These are phyloP conservation scores for Eristalis intricaria DNA, from an alignment of 2,888 invertebrate genomes.

Conservation along the genomic window DNA sequence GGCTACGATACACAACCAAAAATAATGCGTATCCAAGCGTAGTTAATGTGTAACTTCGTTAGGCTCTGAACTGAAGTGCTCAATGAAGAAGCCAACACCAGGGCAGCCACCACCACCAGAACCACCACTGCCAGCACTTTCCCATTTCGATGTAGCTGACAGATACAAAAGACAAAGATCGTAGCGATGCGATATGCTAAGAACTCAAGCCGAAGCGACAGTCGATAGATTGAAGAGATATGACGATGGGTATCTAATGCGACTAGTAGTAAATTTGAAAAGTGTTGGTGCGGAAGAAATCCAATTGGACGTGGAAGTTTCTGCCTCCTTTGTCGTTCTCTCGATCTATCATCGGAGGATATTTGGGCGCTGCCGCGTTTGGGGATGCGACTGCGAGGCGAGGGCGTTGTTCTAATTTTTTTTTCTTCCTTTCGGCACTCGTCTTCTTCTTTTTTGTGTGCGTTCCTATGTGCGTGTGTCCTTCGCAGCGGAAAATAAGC, in stretches of 20 bases:
- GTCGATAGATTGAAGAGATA: slow-evolving; percentile 74
- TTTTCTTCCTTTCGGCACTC: not conserved
- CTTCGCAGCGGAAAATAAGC: not conserved
- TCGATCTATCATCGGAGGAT: not conserved
- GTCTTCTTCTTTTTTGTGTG: not conserved
- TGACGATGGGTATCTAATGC: slow-evolving; percentile 73
- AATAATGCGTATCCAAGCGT: slow-evolving; percentile 72
- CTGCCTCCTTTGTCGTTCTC: not conserved
- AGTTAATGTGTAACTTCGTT: slow-evolving; percentile 72
- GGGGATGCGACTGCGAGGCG: not conserved
- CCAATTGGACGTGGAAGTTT: slow-evolving; percentile 78
- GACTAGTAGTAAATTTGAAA: slow-evolving; percentile 78
- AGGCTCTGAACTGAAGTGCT: slow-evolving; percentile 49
- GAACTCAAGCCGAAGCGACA: slow-evolving; percentile 69
- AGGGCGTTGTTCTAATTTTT: not conserved
- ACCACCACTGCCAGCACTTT: not conserved
- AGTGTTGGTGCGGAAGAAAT: slow-evolving; percentile 81
- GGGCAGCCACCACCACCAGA: slow-evolving; percentile 10
- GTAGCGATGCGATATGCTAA: slow-evolving; percentile 69
- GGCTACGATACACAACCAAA: slow-evolving; percentile 45
- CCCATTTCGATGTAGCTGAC: slow-evolving; percentile 57
- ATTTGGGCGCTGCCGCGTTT: not conserved
- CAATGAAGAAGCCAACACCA: slow-evolving; percentile 19
- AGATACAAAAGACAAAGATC: slow-evolving; percentile 70
- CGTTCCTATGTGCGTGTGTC: not conserved